Evolutionary conservation across 2,797 vertebrate species (phyloP).

Genomic region (Natrix natrix): DNA sequence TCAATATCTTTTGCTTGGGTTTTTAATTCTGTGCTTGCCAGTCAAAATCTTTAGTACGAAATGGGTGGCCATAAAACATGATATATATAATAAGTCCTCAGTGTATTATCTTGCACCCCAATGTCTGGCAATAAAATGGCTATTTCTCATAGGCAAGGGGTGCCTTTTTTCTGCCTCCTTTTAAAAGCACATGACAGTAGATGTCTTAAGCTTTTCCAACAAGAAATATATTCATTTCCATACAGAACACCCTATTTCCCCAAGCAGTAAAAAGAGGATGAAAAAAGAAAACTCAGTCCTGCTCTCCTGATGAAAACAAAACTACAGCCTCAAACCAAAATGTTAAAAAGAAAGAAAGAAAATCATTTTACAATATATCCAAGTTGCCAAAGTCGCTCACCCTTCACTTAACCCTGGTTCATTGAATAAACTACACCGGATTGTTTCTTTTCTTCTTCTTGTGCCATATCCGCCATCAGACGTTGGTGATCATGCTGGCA

Average conservation of each 20-base stretch:
- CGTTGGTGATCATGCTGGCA: no score
- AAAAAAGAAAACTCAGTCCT: neutral
- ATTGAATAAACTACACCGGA: neutral
- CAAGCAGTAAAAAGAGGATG: neutral
- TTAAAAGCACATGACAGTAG: neutral
- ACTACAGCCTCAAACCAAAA: neutral
- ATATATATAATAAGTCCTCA: neutral
- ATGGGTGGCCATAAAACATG: neutral
- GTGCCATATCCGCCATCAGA: no score
- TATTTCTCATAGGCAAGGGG: neutral
- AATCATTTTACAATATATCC: neutral
- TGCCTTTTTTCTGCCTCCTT: neutral
- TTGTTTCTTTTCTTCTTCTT: neutral
- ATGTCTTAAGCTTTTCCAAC: neutral
- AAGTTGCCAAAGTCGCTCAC: neutral
- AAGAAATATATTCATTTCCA: neutral
- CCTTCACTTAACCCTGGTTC: neutral
- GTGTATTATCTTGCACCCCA: neutral
- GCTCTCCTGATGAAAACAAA: neutral
- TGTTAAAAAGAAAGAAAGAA: neutral
- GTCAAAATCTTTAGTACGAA: neutral
- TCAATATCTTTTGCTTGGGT: neutral
- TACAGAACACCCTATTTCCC: neutral
- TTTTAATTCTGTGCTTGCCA: neutral
- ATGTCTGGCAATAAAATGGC: neutral